Evolutionary conservation across 2,888 invertebrate genomes (phyloP).

Genomic region (Aromia moschata): DNA sequence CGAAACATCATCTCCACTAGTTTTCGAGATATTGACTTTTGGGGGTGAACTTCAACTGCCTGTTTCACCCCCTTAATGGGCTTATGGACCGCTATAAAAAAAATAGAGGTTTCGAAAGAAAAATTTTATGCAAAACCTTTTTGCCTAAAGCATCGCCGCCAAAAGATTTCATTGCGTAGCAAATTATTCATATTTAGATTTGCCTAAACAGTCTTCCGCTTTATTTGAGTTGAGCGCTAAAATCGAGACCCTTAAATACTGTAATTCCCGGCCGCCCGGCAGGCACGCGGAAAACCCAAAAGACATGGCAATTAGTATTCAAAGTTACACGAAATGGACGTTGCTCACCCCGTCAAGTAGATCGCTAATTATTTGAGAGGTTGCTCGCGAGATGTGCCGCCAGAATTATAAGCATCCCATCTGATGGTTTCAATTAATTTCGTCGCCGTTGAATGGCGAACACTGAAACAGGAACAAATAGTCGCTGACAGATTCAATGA

Average conservation of each 20-base stretch:
- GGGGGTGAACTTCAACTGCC: too few species aligned
- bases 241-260: not conserved
- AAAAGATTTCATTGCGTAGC: too few species aligned
- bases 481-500: conserved; percentile 2
- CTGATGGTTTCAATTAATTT: conserved; percentile 30
- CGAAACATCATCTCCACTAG: too few species aligned
- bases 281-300: not conserved
- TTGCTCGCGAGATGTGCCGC: conserved; percentile 15
- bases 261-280: not conserved
- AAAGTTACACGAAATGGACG: conserved; percentile 25
- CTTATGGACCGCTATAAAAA: too few species aligned
- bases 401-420: conserved; percentile 27
- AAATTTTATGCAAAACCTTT: too few species aligned
- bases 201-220: too few species aligned
- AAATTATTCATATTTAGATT: too few species aligned
- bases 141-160: too few species aligned
- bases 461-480: conserved; percentile 7
- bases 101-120: too few species aligned
- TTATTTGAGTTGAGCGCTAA: too few species aligned
- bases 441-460: conserved; percentile 2
- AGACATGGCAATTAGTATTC: conserved; percentile 26
- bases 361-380: conserved; percentile 31
- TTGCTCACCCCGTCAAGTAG: conserved; percentile 30
- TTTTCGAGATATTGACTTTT: too few species aligned
- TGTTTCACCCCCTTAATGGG: too few species aligned